Conservation (phyloP, 2,888 invertebrate genomes). For the Clunio marinus region DNA sequence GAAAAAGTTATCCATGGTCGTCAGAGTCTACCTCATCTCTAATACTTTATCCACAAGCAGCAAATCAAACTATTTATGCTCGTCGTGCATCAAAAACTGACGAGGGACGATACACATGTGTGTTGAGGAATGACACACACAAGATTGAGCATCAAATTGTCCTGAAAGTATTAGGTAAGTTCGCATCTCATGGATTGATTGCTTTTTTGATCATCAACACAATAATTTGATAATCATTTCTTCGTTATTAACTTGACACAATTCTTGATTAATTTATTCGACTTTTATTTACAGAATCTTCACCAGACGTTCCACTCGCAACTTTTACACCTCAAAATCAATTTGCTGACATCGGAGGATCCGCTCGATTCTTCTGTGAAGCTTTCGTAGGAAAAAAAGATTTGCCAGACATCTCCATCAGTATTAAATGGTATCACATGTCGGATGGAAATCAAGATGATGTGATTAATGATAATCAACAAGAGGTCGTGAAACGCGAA, state of each 20-base stretch:
- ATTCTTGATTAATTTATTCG: too few species aligned
- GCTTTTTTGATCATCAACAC: too few species aligned
- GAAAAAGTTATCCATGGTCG: slow-evolving; percentile 70
- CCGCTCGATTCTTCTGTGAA: slow-evolving; percentile 70
- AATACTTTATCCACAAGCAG: slow-evolving; percentile 71
- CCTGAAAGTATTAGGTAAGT: slow-evolving; percentile 65
- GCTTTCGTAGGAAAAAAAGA: slow-evolving; percentile 67
- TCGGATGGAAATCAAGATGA: slow-evolving; percentile 54
- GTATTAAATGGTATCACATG: slow-evolving; percentile 64
- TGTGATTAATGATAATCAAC: slow-evolving; percentile 39
- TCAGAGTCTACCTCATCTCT: slow-evolving; percentile 61
- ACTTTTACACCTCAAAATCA: slow-evolving; percentile 66
- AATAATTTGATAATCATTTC: too few species aligned
- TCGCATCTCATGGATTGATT: too few species aligned
- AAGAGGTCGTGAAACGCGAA: slow-evolving; percentile 55
- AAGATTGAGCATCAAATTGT: slow-evolving; percentile 61
- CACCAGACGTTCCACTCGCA: slow-evolving; percentile 59
- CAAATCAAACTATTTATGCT: slow-evolving; percentile 74
- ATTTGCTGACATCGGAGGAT: slow-evolving; percentile 59
- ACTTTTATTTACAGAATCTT: too few species aligned
- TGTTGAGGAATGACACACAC: slow-evolving; percentile 66
- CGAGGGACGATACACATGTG: slow-evolving; percentile 70
- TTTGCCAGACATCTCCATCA: slow-evolving; percentile 67
- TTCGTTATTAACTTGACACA: too few species aligned
- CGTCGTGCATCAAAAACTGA: slow-evolving; percentile 60